Conservation (phyloP, 2,888 invertebrate species). For the Vandiemenella viatica region DNA sequence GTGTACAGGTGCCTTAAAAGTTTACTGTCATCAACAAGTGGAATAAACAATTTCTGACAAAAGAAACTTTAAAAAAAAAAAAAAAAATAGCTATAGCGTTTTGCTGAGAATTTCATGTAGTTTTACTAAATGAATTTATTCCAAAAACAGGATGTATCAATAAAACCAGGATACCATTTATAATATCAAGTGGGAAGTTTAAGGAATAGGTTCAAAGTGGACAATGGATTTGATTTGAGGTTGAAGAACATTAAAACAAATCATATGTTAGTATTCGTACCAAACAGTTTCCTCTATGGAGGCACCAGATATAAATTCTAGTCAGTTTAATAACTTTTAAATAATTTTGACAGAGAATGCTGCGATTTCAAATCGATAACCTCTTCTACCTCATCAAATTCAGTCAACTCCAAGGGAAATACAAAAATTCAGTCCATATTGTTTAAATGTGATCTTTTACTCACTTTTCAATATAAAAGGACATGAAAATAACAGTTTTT, state of each 20-base stretch:
- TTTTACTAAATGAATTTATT: constrained; percentile 4
- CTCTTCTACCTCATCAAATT: background rate
- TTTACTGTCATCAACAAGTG: too few species aligned
- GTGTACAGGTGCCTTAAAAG: too few species aligned
- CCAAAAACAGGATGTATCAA: constrained; percentile 10
- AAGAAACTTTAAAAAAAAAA: too few species aligned
- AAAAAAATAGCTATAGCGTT: background rate
- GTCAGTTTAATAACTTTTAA: background rate
- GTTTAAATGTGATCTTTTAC: constrained; percentile 2
- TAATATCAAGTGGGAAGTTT: background rate
- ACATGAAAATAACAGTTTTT: constrained; percentile 12
- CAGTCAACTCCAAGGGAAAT: constrained; percentile 3
- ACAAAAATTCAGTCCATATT: constrained; percentile 9
- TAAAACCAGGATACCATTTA: constrained; percentile 11
- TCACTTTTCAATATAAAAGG: constrained; percentile 8
- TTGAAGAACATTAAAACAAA: background rate
- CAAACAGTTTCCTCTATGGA: background rate
- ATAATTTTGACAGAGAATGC: too few species aligned
- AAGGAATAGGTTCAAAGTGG: background rate
- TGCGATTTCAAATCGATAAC: too few species aligned
- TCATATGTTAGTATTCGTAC: background rate
- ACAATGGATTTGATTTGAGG: background rate
- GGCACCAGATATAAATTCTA: background rate
- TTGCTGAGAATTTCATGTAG: background rate
- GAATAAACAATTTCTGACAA: too few species aligned